phyloP scores from a whole-genome alignment of 2,797 vertebrate genomes.

The Mionectes olivaceus region DNA sequence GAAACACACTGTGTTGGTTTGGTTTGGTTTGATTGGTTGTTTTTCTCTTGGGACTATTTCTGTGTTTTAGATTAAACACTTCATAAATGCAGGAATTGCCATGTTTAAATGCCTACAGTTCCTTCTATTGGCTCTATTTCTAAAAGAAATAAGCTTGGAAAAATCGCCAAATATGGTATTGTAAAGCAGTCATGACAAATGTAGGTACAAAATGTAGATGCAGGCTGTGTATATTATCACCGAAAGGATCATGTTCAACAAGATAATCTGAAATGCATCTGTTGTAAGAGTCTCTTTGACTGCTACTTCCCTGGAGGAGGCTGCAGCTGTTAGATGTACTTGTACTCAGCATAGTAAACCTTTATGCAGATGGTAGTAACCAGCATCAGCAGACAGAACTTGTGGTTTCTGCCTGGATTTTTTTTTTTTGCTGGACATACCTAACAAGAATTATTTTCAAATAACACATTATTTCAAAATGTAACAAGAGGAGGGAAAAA shows the following conservation, averaged over 20 bases:
- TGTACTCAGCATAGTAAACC: slow-evolving; percentile 17
- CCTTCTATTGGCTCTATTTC: neutral
- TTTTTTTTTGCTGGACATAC: neutral
- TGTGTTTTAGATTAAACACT: neutral
- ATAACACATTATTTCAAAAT: neutral
- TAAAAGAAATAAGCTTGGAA: neutral
- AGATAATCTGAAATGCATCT: slow-evolving; percentile 10
- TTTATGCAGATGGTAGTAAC: neutral
- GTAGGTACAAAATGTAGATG: neutral
- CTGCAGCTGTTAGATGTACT: slow-evolving; percentile 30
- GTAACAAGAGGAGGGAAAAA: neutral
- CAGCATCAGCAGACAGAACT: neutral
- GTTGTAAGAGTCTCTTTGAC: neutral
- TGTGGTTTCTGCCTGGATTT: neutral
- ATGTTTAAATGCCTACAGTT: neutral
- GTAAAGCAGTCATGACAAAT: neutral
- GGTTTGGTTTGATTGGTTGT: neutral
- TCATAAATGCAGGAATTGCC: neutral
- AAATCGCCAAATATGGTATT: neutral
- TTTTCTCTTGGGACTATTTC: neutral
- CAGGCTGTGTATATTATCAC: neutral
- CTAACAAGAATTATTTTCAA: neutral
- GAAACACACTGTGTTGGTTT: neutral
- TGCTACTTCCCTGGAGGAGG: slow-evolving; percentile 18
- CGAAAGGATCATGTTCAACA: neutral